Evolutionary conservation across 2,888 invertebrate species (phyloP).

Genomic region (Andrena minutula): DNA sequence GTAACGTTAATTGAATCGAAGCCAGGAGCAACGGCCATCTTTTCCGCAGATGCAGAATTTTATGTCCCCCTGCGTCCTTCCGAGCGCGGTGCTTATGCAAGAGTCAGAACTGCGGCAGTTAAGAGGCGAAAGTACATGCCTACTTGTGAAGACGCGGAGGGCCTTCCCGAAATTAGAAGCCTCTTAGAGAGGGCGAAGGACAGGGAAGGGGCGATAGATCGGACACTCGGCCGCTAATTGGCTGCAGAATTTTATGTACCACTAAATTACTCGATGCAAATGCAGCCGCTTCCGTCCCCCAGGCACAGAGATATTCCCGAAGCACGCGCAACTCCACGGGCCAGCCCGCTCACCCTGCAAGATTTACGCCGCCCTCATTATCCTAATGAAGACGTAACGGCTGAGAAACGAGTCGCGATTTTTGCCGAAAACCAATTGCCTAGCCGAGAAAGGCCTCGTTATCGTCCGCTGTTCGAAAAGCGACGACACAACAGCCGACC

Average conservation of each 20-base stretch:
- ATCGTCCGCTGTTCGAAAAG: background rate
- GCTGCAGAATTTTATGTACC: conserved; percentile 81
- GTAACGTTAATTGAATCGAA: conserved; percentile 46
- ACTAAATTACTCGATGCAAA: conserved; percentile 83
- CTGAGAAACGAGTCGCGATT: conserved; percentile 71
- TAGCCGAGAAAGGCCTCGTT: conserved; percentile 10
- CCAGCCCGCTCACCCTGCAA: conserved; percentile 60
- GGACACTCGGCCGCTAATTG: conserved; percentile 82
- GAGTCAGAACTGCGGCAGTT: background rate
- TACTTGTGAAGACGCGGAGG: background rate
- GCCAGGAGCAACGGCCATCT: conserved; percentile 8
- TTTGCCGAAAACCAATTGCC: conserved; percentile 73
- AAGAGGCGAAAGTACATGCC: conserved; percentile 18
- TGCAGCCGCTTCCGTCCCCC: conserved; percentile 76
- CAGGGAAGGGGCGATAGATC: conserved; percentile 75
- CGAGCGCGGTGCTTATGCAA: conserved; percentile 32
- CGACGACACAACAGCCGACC: background rate
- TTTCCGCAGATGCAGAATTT: conserved; percentile 50
- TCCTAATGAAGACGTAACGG: conserved; percentile 83
- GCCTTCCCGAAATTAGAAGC: conserved; percentile 66
- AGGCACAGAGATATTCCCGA: conserved; percentile 47
- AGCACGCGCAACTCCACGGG: conserved; percentile 62
- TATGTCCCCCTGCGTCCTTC: conserved; percentile 31
- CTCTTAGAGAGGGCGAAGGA: conserved; percentile 52
- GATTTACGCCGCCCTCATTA: conserved; percentile 83